A percentile compares a stretch with the other conserved stretches of the same genome.
Evolutionary conservation across 2,113 vertebrate genomes (phyloP).

Genomic region (Cranoglanis bouderius): DNA sequence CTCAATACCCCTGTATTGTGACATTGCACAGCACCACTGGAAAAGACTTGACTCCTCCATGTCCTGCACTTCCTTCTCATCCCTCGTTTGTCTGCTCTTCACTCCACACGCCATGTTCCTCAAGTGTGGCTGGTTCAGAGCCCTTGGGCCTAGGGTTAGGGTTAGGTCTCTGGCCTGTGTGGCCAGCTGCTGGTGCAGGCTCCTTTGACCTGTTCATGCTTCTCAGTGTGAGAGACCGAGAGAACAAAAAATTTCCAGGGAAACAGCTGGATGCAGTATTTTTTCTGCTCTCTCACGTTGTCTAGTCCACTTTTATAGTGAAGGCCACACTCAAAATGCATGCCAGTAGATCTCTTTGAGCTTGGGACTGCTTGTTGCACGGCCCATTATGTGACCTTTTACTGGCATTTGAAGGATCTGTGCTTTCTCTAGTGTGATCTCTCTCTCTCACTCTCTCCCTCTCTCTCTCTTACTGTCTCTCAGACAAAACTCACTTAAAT

Average conservation of each 20-base stretch:
- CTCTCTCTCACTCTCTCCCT: background rate
- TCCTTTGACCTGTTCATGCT: constrained; percentile 76
- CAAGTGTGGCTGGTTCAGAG: constrained; percentile 72
- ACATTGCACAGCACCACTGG: constrained; percentile 78
- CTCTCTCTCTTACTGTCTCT: background rate
- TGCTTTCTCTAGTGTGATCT: background rate
- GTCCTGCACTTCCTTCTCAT: constrained; percentile 57
- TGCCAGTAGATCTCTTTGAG: background rate
- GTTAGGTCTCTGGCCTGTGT: constrained; percentile 35
- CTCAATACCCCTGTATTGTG: constrained; percentile 86
- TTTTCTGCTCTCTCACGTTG: background rate
- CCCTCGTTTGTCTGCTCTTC: background rate
- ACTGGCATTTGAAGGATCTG: constrained; percentile 11
- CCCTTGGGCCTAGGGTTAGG: constrained; percentile 20
- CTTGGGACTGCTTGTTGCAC: constrained; percentile 6
- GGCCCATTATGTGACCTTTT: constrained; percentile 7
- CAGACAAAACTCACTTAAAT: background rate
- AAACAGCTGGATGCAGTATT: background rate
- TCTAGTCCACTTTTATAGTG: background rate
- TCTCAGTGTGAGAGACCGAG: constrained; percentile 14
- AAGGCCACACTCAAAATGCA: background rate
- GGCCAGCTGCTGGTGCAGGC: constrained; percentile 60
- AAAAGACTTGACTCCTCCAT: constrained; percentile 50
- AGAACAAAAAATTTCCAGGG: background rate
- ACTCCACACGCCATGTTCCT: constrained; percentile 70